phyloP scores from a whole-genome alignment of 2,888 invertebrate genomes.

The Formica aserva region DNA sequence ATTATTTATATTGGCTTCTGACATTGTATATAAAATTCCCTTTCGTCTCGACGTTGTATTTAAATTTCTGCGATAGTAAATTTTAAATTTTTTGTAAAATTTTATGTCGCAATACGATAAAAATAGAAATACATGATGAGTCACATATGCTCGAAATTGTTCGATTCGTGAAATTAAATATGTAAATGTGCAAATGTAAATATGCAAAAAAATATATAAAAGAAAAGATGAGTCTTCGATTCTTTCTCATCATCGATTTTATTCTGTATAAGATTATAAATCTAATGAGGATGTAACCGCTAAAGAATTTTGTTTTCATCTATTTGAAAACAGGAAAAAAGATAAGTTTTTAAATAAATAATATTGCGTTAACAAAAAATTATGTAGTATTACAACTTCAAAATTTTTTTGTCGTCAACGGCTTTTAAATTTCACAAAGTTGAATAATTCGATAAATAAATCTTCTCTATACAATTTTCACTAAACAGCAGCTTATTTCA shows the following conservation, averaged over 20 bases:
- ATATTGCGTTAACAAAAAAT: background rate
- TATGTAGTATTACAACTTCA: background rate
- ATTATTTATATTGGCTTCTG: slow-evolving; percentile 1
- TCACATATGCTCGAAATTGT: background rate
- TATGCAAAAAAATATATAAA: background rate
- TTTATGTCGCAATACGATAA: background rate
- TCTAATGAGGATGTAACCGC: background rate
- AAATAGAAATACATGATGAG: slow-evolving; percentile 8
- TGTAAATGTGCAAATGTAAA: background rate
- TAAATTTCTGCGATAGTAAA: background rate
- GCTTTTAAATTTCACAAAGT: background rate
- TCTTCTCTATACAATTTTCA: background rate
- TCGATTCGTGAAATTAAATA: background rate
- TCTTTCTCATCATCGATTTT: background rate
- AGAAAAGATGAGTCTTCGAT: background rate
- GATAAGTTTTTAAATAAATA: too few species aligned
- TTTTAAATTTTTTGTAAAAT: background rate
- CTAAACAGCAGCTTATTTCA: background rate
- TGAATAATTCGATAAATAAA: background rate
- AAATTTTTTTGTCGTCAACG: background rate
- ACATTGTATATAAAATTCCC: background rate
- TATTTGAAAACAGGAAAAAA: too few species aligned
- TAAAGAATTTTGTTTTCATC: slow-evolving; percentile 12
- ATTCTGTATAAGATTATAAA: background rate
- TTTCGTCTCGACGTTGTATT: background rate